Conservation (phyloP, 2,797 vertebrate genomes). For the Helarctos malayanus region DNA sequence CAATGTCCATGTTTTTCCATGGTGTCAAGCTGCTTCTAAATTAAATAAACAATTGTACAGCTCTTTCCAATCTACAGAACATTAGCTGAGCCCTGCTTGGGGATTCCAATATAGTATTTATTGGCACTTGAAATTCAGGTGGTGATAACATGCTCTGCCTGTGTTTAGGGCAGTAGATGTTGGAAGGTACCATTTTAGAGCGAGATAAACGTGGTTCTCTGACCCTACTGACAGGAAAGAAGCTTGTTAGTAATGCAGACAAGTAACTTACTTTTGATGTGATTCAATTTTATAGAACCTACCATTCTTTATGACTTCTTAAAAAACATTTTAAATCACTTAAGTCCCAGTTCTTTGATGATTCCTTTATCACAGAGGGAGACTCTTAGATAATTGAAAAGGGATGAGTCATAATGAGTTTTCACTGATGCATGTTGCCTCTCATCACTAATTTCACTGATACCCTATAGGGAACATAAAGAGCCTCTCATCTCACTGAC, state of each 20-base stretch:
- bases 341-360: constrained; percentile 75
- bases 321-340: constrained; percentile 58
- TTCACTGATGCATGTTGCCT: neutral
- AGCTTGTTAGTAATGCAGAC: neutral
- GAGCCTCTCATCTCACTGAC: constrained; percentile 64
- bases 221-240: neutral
- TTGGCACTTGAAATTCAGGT: neutral
- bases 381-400: constrained; percentile 59
- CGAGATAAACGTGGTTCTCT: neutral
- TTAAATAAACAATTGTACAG: neutral
- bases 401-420: constrained; percentile 73
- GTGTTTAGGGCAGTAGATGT: neutral
- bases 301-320: constrained; percentile 57
- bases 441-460: constrained; percentile 59
- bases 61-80: neutral
- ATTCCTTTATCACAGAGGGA: constrained; percentile 68
- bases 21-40: neutral
- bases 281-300: neutral
- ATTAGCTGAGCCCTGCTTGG: neutral
- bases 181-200: constrained; percentile 12
- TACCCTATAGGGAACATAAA: constrained; percentile 54
- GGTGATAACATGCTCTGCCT: neutral
- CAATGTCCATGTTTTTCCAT: neutral
- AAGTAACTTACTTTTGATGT: neutral
- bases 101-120: neutral